Conservation (phyloP, 2,888 invertebrate genomes). For the Acleris cristana region DNA sequence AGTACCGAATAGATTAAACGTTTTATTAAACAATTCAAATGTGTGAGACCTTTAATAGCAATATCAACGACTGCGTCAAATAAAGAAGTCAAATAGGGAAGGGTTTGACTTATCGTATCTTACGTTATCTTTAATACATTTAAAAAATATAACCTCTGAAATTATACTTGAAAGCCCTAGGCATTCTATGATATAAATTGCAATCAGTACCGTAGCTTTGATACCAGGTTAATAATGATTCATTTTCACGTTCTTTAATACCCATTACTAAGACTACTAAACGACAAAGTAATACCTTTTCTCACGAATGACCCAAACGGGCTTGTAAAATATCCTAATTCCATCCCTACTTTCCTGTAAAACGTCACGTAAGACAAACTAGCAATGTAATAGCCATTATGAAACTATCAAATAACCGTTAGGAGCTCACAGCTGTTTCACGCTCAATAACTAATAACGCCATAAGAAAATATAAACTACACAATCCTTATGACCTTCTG, state of each 20-base stretch:
- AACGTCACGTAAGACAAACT: constrained; percentile 18
- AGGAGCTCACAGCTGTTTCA: constrained; percentile 21
- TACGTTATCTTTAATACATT: too few relatives aligned
- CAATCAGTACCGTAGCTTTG: too few relatives aligned
- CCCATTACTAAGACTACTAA: background rate
- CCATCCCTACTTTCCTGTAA: constrained; percentile 3
- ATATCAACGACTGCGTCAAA: too few relatives aligned
- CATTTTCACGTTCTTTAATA: background rate
- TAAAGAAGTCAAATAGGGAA: too few relatives aligned
- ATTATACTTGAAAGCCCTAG: too few relatives aligned
- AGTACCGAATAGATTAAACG: background rate
- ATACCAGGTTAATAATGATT: too few relatives aligned
- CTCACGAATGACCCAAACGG: background rate
- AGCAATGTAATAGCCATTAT: constrained; percentile 31
- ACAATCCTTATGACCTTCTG: background rate
- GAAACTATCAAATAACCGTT: constrained; percentile 34
- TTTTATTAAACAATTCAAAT: too few relatives aligned
- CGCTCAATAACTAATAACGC: background rate
- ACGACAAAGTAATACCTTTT: background rate
- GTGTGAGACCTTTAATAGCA: background rate
- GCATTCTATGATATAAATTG: too few relatives aligned
- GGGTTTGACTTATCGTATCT: too few relatives aligned
- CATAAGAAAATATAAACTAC: background rate
- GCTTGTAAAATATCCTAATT: constrained; percentile 5
- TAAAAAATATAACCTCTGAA: too few relatives aligned